phyloP scores from a whole-genome alignment of 2,888 invertebrate species.

The Vandiemenella viatica region DNA sequence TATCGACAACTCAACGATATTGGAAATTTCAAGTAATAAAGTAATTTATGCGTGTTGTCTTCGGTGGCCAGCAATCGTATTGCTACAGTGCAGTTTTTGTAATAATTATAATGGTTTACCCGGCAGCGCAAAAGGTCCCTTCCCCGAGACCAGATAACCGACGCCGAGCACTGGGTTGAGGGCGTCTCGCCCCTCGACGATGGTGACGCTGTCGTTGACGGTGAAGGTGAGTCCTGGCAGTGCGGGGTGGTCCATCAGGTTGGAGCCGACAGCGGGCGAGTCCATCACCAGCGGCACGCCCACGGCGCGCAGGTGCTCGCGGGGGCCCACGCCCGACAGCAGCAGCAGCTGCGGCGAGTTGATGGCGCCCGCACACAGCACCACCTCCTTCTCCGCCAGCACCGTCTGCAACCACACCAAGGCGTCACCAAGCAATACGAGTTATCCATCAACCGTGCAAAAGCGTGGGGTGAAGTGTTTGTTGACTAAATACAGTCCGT shows the following conservation, averaged over 20 bases:
- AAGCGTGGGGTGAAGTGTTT: too few relatives aligned
- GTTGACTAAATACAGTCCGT: too few relatives aligned
- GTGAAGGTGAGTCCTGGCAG: slow-evolving; percentile 55
- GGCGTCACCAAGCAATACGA: too few relatives aligned
- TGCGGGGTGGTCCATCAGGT: slow-evolving; percentile 76
- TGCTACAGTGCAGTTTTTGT: too few relatives aligned
- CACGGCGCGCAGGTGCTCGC: slow-evolving; percentile 42
- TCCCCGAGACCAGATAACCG: background rate
- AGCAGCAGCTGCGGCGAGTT: slow-evolving; percentile 87
- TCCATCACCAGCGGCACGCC: slow-evolving; percentile 52
- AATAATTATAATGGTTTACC: too few relatives aligned
- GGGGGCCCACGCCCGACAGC: slow-evolving; percentile 76
- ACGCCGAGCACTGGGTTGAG: background rate
- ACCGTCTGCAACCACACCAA: background rate
- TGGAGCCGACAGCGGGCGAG: slow-evolving; percentile 67
- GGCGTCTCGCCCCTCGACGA: background rate
- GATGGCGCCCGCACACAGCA: slow-evolving; percentile 58
- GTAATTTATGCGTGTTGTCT: too few relatives aligned
- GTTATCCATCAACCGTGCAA: too few relatives aligned
- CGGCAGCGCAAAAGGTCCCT: background rate
- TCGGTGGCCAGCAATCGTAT: too few relatives aligned
- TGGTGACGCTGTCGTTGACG: slow-evolving; percentile 68
- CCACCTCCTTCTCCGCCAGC: slow-evolving; percentile 11
- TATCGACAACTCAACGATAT: too few relatives aligned
- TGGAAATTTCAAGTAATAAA: too few relatives aligned